Evolutionary conservation across 53 echinoderm and acorn worm genomes (phyloP), one percentile per base, ranked within the genome.

Genomic region (Echinometra lucunter): DNA sequence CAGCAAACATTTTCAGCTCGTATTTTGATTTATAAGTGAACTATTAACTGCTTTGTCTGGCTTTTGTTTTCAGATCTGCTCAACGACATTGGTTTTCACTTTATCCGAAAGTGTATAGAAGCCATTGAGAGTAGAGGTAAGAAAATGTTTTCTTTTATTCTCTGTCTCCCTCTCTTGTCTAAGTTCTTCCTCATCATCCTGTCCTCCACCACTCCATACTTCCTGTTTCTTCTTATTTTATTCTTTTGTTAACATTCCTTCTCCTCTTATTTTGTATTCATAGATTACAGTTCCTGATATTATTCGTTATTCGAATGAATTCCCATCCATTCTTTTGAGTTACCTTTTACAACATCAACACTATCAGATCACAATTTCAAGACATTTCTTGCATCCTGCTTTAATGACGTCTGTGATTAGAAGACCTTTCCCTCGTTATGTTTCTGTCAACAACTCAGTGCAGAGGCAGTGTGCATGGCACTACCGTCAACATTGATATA

Each of bases 111-210:
- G 92, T 98, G 99, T 91, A 98, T 98, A 89, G 99, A 98, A 89
- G 97, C 99, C 82, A 98, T 98, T 55, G 99, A 98, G 94, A 97
- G 97, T 89, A 95, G 99, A 95, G 99, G 99, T 98, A 70, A 96
- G 96, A 47, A n/a, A 15, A 16, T 32, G 7, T 78, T 78, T 40
- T 78, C 42, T 21, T 42, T 38, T 42, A 21, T 34, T 69, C 34
- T 69, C 69, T 32, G 28, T 67, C 6, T 28, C 30, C 69, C 32
- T 32, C 69, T 15, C 11, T 69, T 34, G 2, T 32, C 69, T 15
- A 6, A 32, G 11, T 30, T 34, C 69, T 34, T 69, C 4, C 2
- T 15, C 6, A 32, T 34, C 2, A 2, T 69, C 19, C 30, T 34
- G 30, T 69, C 19, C 32, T 69, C 0, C 0, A 32, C 9, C 32